Conservation (phyloP, 1,140 invertebrate genomes). For the Drosophila guanche region DNA sequence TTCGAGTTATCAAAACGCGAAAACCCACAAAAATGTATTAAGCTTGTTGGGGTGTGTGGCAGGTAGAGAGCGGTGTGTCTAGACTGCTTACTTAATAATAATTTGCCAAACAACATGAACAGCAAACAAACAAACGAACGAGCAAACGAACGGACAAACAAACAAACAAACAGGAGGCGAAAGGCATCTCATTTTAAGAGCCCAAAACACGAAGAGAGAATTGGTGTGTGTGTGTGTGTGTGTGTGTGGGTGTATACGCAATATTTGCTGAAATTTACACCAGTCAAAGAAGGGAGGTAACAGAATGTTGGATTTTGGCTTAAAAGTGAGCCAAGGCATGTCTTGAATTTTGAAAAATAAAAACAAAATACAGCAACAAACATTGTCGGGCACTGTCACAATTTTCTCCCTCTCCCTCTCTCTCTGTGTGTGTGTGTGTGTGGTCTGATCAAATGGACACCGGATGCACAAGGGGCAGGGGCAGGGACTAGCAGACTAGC, state of each 20-base stretch:
- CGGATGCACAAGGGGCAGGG: conserved; percentile 7
- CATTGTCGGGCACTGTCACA: conserved; percentile 32
- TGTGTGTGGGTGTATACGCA: conserved; percentile 50
- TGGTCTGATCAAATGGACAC: conserved; percentile 45
- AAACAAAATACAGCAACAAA: conserved; percentile 5
- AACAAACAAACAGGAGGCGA: conserved; percentile 32
- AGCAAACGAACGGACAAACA: conserved; percentile 28
- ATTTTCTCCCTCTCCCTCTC: background rate
- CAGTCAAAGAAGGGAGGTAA: conserved; percentile 7
- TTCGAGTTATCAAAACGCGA: conserved; percentile 72
- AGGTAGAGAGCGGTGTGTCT: conserved; percentile 30
- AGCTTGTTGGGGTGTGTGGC: conserved; percentile 21
- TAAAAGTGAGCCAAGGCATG: conserved; percentile 25
- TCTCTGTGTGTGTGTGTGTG: conserved; percentile 5
- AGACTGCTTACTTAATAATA: conserved; percentile 63
- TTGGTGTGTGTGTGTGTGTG: no score
- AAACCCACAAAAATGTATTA: conserved; percentile 66
- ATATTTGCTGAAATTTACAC: conserved; percentile 72
- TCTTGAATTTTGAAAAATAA: conserved; percentile 50
- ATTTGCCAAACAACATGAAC: conserved; percentile 50
- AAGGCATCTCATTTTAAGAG: conserved; percentile 38
- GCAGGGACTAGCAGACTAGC: background rate
- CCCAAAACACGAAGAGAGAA: conserved; percentile 15
- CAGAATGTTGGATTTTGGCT: conserved; percentile 12
- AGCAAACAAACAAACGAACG: conserved; percentile 35